phyloP scores from a whole-genome alignment of 2,113 vertebrate species.

The Pimephales promelas region DNA sequence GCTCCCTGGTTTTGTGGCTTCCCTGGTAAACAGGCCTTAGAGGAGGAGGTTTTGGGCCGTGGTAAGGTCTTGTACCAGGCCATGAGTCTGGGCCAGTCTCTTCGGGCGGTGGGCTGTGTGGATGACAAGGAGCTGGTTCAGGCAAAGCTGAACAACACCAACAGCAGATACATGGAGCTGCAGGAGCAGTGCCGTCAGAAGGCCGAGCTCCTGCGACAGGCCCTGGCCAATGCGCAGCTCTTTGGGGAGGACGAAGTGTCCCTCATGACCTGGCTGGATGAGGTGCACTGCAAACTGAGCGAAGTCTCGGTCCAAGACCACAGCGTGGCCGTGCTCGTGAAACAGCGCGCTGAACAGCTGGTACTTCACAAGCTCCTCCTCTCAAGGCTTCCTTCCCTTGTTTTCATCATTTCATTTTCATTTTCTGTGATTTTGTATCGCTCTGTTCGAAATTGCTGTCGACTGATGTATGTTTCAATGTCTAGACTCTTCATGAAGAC shows the following conservation, averaged over 20 bases:
- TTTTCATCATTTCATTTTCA: constrained; percentile 59
- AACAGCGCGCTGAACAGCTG: constrained; percentile 88
- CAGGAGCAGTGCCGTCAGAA: constrained; percentile 89
- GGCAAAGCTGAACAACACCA: constrained; percentile 86
- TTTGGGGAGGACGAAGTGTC: constrained; percentile 97
- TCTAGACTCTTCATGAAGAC: constrained; percentile 88
- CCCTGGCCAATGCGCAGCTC: constrained; percentile 91
- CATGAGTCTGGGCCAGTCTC: constrained; percentile 88
- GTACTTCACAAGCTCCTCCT: constrained; percentile 77
- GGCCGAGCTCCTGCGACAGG: constrained; percentile 90
- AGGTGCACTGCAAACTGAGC: constrained; percentile 83
- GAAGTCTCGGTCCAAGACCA: constrained; percentile 85
- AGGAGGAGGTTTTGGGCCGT: constrained; percentile 89
- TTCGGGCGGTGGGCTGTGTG: constrained; percentile 89
- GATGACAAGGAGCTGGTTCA: constrained; percentile 95
- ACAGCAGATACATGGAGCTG: constrained; percentile 88
- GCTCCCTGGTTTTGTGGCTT: constrained; percentile 51
- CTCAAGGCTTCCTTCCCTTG: constrained; percentile 49
- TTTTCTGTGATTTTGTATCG: not conserved
- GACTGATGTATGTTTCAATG: constrained; percentile 48
- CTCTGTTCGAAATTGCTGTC: constrained; percentile 17
- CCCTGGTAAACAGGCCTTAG: constrained; percentile 80
- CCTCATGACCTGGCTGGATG: constrained; percentile 95
- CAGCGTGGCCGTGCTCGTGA: constrained; percentile 81
- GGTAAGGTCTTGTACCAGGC: constrained; percentile 91